Evolutionary conservation across 1,140 invertebrate genomes (phyloP).

Genomic region (Ridgeia piscesae): DNA sequence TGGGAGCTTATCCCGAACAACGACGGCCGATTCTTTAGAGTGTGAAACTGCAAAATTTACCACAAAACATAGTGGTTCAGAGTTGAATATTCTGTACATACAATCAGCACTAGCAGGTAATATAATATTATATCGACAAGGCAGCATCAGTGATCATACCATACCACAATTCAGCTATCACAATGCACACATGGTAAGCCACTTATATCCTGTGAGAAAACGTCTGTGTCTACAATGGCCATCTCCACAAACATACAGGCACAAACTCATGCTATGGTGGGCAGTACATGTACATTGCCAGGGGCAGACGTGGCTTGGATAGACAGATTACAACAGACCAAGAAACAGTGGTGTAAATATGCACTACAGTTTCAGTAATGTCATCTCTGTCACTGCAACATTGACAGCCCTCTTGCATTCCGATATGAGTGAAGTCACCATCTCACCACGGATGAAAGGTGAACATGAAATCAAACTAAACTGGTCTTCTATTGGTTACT

Average conservation of each 20-base stretch:
- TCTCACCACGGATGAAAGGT: not conserved
- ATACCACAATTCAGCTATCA: not conserved
- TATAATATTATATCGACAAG: not conserved
- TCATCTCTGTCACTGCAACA: not conserved
- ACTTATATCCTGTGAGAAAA: not conserved
- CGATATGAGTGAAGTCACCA: not conserved
- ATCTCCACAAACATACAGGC: not conserved
- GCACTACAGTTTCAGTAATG: not conserved
- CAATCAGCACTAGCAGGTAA: not conserved
- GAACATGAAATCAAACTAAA: not conserved
- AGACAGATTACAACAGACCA: not conserved
- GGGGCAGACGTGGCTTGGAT: not conserved
- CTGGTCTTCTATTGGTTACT: not conserved
- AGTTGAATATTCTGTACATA: not conserved
- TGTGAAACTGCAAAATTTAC: not conserved
- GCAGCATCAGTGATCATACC: slow-evolving; percentile 3
- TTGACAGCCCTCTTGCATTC: not conserved
- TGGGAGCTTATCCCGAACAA: not conserved
- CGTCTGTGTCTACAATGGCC: not conserved
- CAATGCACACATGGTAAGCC: not conserved
- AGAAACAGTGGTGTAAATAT: not conserved
- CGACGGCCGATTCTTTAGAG: not conserved
- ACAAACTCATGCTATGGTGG: not conserved
- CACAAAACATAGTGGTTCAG: not conserved
- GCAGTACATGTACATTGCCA: not conserved